Conservation (phyloP, 2,797 vertebrate species). For the Austrolebias charrua region DNA sequence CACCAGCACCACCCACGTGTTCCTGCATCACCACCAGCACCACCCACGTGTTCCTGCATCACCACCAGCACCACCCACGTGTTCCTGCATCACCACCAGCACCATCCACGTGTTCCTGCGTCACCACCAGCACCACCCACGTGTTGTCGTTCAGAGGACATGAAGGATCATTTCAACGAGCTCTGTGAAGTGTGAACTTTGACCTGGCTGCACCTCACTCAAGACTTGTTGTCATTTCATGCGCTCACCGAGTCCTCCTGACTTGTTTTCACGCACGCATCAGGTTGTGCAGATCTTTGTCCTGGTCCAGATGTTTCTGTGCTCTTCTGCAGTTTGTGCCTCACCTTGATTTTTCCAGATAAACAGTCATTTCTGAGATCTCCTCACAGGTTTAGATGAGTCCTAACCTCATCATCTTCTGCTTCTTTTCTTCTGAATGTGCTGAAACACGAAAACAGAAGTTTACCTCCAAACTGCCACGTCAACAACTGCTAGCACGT, state of each 20-base stretch:
- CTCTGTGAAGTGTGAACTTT: too few species aligned
- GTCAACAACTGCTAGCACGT: slow-evolving; percentile 27
- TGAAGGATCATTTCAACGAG: too few species aligned
- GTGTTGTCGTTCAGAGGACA: too few species aligned
- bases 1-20: too few species aligned
- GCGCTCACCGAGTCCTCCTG: slow-evolving; percentile 36
- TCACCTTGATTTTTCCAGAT: slow-evolving; percentile 25
- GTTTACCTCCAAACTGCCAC: slow-evolving; percentile 33
- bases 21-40: slow-evolving; percentile 34
- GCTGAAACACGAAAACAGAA: slow-evolving; percentile 26
- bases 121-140: too few species aligned
- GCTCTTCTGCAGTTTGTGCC: background rate
- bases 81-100: slow-evolving; percentile 34
- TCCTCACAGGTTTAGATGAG: slow-evolving; percentile 42
- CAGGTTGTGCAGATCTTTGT: slow-evolving; percentile 41
- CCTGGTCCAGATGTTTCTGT: slow-evolving; percentile 21
- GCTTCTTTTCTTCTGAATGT: slow-evolving; percentile 28
- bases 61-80: too few species aligned
- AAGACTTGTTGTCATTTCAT: slow-evolving; percentile 35
- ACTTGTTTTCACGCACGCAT: slow-evolving; percentile 26
- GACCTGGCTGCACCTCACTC: slow-evolving; percentile 35
- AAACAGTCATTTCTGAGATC: slow-evolving; percentile 33
- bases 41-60: too few species aligned
- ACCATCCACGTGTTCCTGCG: too few species aligned
- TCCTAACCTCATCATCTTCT: slow-evolving; percentile 30